phyloP scores from a whole-genome alignment of 2,888 invertebrate genomes.

The Ernsta delagoae region DNA sequence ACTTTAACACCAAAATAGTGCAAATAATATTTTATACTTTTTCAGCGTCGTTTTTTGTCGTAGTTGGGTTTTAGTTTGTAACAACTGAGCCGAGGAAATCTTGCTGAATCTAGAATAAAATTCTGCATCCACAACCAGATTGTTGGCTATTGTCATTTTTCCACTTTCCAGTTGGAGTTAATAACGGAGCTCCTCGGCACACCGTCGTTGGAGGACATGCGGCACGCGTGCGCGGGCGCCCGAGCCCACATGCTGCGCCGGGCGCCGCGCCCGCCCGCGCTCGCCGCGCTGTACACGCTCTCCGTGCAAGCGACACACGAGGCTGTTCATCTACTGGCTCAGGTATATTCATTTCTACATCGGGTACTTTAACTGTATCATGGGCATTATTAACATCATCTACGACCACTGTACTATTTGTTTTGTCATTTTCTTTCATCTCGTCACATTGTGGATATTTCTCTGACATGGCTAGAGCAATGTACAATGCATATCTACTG shows the following conservation, averaged over 20 bases:
- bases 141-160: too few relatives aligned
- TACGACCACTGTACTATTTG: background rate
- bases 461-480: too few relatives aligned
- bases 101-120: too few relatives aligned
- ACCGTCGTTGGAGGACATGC: slow-evolving; percentile 97
- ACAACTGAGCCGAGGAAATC: too few relatives aligned
- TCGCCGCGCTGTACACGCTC: slow-evolving; percentile 95
- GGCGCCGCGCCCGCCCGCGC: slow-evolving; percentile 94
- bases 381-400: background rate
- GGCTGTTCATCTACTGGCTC: slow-evolving; percentile 95
- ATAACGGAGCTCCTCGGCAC: slow-evolving; percentile 99
- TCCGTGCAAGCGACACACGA: slow-evolving; percentile 97
- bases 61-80: too few relatives aligned
- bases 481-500: too few relatives aligned
- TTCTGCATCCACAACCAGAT: too few relatives aligned
- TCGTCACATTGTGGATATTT: too few relatives aligned
- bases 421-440: background rate
- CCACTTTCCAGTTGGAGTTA: slow-evolving; percentile 93
- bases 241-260: slow-evolving; percentile 95
- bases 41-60: too few relatives aligned
- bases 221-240: slow-evolving; percentile 98
- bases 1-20: too few relatives aligned
- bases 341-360: slow-evolving; percentile 53
- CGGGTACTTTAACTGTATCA: background rate
- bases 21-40: too few relatives aligned